phyloP scores from a whole-genome alignment of 2,888 invertebrate genomes.

The Saturnia japonica region DNA sequence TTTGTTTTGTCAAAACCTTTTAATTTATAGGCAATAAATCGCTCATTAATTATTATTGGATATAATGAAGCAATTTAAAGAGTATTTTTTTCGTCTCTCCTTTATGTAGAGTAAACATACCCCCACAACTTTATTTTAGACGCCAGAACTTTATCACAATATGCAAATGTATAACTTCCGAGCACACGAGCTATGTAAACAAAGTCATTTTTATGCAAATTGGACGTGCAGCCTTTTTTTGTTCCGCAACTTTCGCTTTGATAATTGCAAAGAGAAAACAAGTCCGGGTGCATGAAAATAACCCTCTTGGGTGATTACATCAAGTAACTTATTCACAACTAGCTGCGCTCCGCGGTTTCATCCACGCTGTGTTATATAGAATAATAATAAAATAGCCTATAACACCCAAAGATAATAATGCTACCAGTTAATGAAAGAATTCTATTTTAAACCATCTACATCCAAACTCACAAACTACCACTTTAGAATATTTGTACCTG shows the following conservation, averaged over 20 bases:
- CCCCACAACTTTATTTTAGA: neutral
- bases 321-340: neutral
- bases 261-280: neutral
- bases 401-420: no score
- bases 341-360: no score
- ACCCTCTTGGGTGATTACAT: neutral
- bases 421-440: no score
- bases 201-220: conserved; percentile 1
- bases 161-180: neutral
- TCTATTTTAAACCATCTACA: no score
- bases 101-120: no score
- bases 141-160: neutral
- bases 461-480: no score
- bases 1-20: no score
- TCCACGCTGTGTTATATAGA: no score
- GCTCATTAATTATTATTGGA: neutral
- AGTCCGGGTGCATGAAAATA: neutral
- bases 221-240: neutral
- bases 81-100: no score
- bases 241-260: neutral
- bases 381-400: no score
- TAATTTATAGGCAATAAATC: no score
- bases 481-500: no score
- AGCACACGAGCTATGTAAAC: neutral
- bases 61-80: neutral